These are phyloP conservation scores for Atractosteus spatula DNA, from an alignment of 2,113 vertebrate genomes.

Conservation along the genomic window DNA sequence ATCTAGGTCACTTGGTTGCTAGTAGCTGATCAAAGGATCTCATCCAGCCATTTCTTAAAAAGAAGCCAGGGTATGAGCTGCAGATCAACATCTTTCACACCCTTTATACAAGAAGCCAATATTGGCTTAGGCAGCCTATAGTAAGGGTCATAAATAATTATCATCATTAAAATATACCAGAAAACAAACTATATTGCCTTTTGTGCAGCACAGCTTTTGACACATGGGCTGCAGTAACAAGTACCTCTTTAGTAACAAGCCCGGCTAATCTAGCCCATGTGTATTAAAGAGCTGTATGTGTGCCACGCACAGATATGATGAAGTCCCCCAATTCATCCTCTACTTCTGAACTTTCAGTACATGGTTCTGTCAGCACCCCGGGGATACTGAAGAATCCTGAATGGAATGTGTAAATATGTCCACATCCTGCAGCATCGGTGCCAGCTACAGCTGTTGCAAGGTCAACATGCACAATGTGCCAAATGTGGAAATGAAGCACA, in stretches of 20 bases:
- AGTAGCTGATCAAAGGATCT: too few species aligned
- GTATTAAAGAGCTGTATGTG: background rate
- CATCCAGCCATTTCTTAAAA: too few species aligned
- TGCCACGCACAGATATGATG: background rate
- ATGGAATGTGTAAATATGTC: slow-evolving; percentile 7
- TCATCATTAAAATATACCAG: too few species aligned
- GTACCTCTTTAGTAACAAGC: background rate
- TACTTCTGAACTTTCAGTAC: background rate
- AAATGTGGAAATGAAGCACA: background rate
- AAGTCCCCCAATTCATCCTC: background rate
- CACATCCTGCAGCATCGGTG: background rate
- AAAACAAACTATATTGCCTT: too few species aligned
- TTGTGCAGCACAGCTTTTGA: background rate
- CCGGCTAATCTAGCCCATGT: background rate
- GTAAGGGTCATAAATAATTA: too few species aligned
- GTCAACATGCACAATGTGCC: background rate
- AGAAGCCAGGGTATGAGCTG: too few species aligned
- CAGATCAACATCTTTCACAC: too few species aligned
- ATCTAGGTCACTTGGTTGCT: too few species aligned
- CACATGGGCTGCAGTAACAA: background rate
- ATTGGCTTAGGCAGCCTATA: too few species aligned
- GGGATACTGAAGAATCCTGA: background rate
- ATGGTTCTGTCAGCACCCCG: background rate
- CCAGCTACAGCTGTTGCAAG: slow-evolving; percentile 1
- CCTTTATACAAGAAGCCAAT: too few species aligned